Conservation (phyloP, 1,140 invertebrate genomes). For the Eciton burchellii region DNA sequence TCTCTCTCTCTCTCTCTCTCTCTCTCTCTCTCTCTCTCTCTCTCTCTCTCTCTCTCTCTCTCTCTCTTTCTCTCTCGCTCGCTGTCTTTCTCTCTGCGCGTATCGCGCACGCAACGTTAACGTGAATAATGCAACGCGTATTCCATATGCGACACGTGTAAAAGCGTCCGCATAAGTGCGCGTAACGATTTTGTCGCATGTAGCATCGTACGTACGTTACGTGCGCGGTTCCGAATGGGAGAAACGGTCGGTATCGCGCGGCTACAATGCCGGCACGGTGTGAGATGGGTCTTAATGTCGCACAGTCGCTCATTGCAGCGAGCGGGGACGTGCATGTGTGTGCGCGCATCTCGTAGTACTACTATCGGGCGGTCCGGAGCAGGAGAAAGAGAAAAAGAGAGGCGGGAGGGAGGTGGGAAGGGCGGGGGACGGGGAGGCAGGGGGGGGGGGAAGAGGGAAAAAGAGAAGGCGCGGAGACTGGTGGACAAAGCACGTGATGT, state of each 20-base stretch:
- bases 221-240: background rate
- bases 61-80: too few species aligned
- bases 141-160: background rate
- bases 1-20: too few species aligned
- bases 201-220: slow-evolving; percentile 2
- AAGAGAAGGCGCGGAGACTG: slow-evolving; percentile 30
- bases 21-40: too few species aligned
- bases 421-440: too few species aligned
- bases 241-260: slow-evolving; percentile 3
- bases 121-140: background rate
- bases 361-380: slow-evolving; percentile 42
- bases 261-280: slow-evolving; percentile 24
- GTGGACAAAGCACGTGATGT: slow-evolving; percentile 75
- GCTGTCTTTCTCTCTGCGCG: too few species aligned
- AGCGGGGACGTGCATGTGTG: background rate
- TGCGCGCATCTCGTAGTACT: slow-evolving; percentile 49
- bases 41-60: too few species aligned
- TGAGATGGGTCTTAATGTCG: slow-evolving; percentile 20
- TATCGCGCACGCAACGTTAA: too few species aligned
- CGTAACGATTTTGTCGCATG: slow-evolving; percentile 17
- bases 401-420: too few species aligned
- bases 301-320: slow-evolving; percentile 38
- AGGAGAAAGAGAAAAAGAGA: slow-evolving; percentile 43
- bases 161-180: background rate
- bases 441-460: too few species aligned